Base-by-base conservation (phyloP, 2,888 invertebrate genomes). In the Lepidocyrtinus sp. region DNA sequence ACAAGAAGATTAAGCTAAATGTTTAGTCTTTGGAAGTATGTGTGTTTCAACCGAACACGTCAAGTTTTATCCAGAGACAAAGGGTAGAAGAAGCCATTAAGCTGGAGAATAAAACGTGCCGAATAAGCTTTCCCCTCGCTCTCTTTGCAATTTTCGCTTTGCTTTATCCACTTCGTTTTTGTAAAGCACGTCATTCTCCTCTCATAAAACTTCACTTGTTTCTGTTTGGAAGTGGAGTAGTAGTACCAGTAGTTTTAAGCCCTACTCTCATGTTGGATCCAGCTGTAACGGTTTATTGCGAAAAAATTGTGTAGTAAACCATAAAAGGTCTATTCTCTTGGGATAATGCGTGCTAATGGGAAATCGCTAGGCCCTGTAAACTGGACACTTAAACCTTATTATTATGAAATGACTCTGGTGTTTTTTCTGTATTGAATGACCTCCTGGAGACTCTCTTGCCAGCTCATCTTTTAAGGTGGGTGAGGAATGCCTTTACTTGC, bases 281-380 rank as follows among this genome's bases (percentile, higher is more conserved):
- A 59, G 59, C 22, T 59, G 59, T 7, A 21, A 59, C 59, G 22
- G 59, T 61, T 62, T 61, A 71, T 64, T 73, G 62, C 63, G 64
- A 72, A 68, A 72, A 72, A 68, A 72, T 61, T 78, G 63, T 68
- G 68, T 68, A 73, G 27, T 73, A 78, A 73, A 73, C 73, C 68
- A 73, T 78, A 73, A 78, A 72, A 64, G 73, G 59, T 17, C 63
- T 55, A 63, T 73, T 78, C 73, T 78, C 73, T 5, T 21, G 78
- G 73, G 78, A 73, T 78, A 78, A 78, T 73, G 69, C 72, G 77
- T 78, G 78, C 27, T 78, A 78, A 78, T 78, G 73, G 73, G 74
- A 68, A 78, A 73, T 78, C 69, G 69, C 62, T 73, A 61, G 64
- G 61, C 26, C 22, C 59, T 36, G 22, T 59, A 67, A 59, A 68